Evolutionary conservation across 2,888 invertebrate genomes (phyloP).

Genomic region (Euzetes globulus): DNA sequence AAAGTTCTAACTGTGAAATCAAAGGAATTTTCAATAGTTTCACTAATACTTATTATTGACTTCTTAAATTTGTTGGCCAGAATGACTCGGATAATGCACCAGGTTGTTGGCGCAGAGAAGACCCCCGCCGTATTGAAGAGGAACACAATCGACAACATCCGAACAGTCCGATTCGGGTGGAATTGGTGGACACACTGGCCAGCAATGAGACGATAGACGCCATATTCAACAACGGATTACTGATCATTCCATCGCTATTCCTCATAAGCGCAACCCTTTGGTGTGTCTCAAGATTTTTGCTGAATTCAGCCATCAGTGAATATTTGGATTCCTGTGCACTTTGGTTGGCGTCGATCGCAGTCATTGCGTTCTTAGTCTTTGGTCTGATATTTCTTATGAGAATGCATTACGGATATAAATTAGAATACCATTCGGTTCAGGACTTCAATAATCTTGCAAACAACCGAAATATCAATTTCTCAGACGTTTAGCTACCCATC

Average conservation of each 20-base stretch:
- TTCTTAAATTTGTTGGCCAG: too few relatives aligned
- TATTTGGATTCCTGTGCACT: background rate
- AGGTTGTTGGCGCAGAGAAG: background rate
- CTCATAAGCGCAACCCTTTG: background rate
- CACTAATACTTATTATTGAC: too few relatives aligned
- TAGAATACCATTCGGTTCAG: background rate
- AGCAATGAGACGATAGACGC: constrained; percentile 7
- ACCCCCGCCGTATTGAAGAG: background rate
- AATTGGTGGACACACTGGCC: background rate
- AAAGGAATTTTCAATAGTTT: too few relatives aligned
- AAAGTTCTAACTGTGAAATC: too few relatives aligned
- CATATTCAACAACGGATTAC: constrained; percentile 6
- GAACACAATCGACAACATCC: background rate
- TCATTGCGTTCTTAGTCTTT: background rate
- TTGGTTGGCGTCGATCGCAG: background rate
- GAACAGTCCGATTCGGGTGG: background rate
- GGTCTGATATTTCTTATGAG: background rate
- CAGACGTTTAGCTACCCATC: background rate
- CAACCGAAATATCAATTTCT: background rate
- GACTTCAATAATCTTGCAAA: background rate
- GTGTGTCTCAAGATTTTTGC: background rate
- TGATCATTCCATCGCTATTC: background rate
- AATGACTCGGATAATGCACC: background rate
- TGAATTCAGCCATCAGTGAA: background rate
- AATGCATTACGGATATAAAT: background rate